Base-by-base conservation (phyloP, 1,140 invertebrate species). In the Neoseiulus cucumeris region DNA sequence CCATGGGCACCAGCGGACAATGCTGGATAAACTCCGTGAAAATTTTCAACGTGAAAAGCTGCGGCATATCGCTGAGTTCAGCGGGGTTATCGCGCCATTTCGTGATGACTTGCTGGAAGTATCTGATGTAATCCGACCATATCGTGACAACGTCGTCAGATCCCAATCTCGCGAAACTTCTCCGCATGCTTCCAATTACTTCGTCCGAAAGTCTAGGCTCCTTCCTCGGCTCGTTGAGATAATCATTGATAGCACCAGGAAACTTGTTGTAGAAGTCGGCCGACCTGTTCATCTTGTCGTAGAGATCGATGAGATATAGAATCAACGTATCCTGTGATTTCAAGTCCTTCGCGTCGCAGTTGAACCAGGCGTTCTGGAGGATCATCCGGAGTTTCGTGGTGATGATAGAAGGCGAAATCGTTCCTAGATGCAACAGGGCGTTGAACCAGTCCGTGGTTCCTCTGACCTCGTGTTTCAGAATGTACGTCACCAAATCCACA, bases 21-120 rank as follows among this genome's bases (percentile, higher is more conserved):
- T 59, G 51, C 22, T 59, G 51, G 14, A 59, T 59, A 25, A 59
- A 59, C 22, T 59, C 51, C 25, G 51, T 17, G 33, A 59, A 59
- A 18, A 59, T 25, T 20, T 9, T 59, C 51, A 59, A 25, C 14
- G 33, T 59, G 33, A 59, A 59, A 17, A 33, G 14, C 14, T 59
- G 51, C 14, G 51, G 51, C 14, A 17, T 59, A 25, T 17, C 33
- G 51, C 33, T 20, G 22, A 59, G 14, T 2, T 2, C 51, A 18
- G 1, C 51, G 33, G 51, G 14, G 5, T 20, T 59, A 17, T 59
- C 51, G 2, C 9, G 1, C 51, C 51, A 59, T 25, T 59, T 59
- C 22, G 17, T 14, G 22, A 59, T 25, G 33, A 59, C 51, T 9
- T 59, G 51, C 25, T 29, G 51, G 33, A 59, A 33, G 33, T 59